Conservation (phyloP, 2,797 vertebrate genomes). For the Tarsius wallacei region DNA sequence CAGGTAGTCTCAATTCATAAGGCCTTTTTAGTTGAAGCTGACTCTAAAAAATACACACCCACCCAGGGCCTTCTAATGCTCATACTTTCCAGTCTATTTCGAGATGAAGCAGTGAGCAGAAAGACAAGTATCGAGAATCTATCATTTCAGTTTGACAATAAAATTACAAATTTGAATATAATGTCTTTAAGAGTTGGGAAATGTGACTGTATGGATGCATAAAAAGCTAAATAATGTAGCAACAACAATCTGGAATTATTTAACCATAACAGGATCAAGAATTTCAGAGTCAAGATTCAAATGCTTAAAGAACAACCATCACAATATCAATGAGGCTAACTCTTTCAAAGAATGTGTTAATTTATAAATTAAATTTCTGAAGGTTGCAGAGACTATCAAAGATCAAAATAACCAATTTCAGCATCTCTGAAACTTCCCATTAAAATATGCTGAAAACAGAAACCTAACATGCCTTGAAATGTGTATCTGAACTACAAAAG, state of each 20-base stretch:
- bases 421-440: slow-evolving; percentile 37
- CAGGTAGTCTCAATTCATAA: background rate
- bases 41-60: slow-evolving; percentile 1
- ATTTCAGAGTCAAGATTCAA: background rate
- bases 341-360: slow-evolving; percentile 4
- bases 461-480: background rate
- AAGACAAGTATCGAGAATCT: background rate
- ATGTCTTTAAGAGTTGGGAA: background rate
- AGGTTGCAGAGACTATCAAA: background rate
- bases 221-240: background rate
- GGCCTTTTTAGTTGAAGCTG: background rate
- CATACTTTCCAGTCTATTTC: background rate
- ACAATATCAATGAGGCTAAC: background rate
- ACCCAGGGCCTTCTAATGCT: background rate
- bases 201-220: background rate
- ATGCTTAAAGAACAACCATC: background rate
- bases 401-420: slow-evolving; percentile 37
- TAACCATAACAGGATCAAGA: background rate
- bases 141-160: slow-evolving; percentile 8
- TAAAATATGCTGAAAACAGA: slow-evolving; percentile 53
- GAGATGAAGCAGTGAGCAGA: background rate
- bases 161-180: background rate
- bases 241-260: background rate
- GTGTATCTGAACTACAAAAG: slow-evolving; percentile 37
- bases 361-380: slow-evolving; percentile 47